Conservation (phyloP, 2,113 vertebrate genomes). For the Pardalotus punctatus region DNA sequence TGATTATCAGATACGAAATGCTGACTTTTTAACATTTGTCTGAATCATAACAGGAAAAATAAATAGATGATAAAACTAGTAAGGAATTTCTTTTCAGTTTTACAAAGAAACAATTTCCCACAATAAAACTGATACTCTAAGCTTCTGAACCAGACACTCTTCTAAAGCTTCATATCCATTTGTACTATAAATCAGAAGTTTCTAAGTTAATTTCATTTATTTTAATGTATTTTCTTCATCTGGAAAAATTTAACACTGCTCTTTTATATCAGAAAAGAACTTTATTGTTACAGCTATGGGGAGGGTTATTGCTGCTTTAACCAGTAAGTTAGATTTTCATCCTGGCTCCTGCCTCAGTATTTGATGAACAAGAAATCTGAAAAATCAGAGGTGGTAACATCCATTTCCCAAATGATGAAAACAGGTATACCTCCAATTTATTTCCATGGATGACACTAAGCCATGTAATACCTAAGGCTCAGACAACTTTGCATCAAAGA, state of each 20-base stretch:
- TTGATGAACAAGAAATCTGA: neutral
- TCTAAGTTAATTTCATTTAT: slow-evolving; percentile 25
- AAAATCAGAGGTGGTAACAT: neutral
- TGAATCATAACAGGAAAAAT: slow-evolving; percentile 47
- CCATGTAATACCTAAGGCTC: neutral
- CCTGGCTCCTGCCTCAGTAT: neutral
- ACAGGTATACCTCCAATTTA: neutral
- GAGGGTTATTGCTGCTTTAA: neutral
- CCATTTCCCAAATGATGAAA: neutral
- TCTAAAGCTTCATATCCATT: slow-evolving; percentile 21
- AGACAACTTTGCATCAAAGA: neutral
- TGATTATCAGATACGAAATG: neutral
- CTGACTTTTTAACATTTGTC: slow-evolving; percentile 22
- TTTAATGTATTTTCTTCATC: slow-evolving; percentile 22
- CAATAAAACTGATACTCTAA: slow-evolving; percentile 46
- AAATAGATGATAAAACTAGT: slow-evolving; percentile 19
- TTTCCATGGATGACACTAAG: neutral
- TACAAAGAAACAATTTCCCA: slow-evolving; percentile 45
- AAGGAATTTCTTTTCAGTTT: slow-evolving; percentile 56
- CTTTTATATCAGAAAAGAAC: neutral
- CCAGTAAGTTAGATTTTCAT: neutral
- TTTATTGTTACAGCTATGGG: neutral
- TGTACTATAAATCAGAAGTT: slow-evolving; percentile 19
- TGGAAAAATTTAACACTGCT: slow-evolving; percentile 54
- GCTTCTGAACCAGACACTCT: slow-evolving; percentile 34